Evolutionary conservation across 2,797 vertebrate species (phyloP).

Genomic region (Ctenosaura bakeri): DNA sequence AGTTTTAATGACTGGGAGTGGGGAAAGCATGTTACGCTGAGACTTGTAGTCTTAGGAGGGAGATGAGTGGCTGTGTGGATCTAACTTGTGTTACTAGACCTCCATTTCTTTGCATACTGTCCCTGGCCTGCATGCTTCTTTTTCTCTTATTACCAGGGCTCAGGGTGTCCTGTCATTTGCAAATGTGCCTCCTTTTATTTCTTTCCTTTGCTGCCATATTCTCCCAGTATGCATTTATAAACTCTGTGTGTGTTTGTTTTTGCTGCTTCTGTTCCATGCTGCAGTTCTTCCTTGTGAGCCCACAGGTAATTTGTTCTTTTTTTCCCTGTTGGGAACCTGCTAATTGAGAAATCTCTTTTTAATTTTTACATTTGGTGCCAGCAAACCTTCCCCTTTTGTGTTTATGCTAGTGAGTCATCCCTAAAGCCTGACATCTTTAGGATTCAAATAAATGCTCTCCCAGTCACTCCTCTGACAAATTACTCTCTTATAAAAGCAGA

Average conservation of each 20-base stretch:
- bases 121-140: conserved; percentile 22
- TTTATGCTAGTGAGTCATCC: conserved; percentile 51
- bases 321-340: conserved; percentile 58
- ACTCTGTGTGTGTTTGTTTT: conserved; percentile 55
- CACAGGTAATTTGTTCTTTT: conserved; percentile 73
- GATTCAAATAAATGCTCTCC: conserved; percentile 56
- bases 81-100: conserved; percentile 5
- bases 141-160: conserved; percentile 7
- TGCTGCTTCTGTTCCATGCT: conserved; percentile 74
- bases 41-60: conserved; percentile 18
- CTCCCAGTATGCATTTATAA: conserved; percentile 59
- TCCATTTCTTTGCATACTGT: background rate
- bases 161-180: conserved; percentile 47
- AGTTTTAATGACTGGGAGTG: conserved; percentile 11
- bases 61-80: conserved; percentile 18
- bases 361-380: conserved; percentile 44
- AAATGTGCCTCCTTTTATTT: conserved; percentile 55
- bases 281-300: conserved; percentile 72
- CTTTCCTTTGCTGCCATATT: conserved; percentile 46
- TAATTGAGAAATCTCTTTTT: conserved; percentile 53
- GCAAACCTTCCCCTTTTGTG: conserved; percentile 52
- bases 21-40: background rate
- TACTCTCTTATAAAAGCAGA: conserved; percentile 23
- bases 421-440: conserved; percentile 45
- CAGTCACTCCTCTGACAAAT: conserved; percentile 30